These are phyloP conservation scores for Falco cherrug DNA, from an alignment of 2,797 vertebrate genomes.

Conservation along the genomic window DNA sequence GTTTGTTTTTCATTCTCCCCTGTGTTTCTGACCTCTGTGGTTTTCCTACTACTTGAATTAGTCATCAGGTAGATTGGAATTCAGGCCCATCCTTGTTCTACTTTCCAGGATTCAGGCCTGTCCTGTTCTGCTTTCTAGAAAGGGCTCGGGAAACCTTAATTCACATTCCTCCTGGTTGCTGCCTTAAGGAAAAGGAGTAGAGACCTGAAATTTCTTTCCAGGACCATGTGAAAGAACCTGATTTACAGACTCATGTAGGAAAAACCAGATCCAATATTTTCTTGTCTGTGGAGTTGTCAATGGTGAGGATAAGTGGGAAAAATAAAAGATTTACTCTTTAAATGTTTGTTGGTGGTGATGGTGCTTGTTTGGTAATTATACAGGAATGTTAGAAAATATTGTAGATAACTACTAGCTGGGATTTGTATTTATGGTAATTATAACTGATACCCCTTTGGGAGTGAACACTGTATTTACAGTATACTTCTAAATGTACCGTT, in stretches of 20 bases:
- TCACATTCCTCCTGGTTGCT: not conserved
- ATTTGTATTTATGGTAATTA: not conserved
- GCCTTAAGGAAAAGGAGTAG: not conserved
- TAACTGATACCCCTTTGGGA: not conserved
- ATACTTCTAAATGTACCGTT: not conserved
- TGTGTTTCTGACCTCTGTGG: not conserved
- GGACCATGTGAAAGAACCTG: not conserved
- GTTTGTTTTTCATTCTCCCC: not conserved
- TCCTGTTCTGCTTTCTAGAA: conserved; percentile 29
- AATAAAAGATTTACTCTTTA: not conserved
- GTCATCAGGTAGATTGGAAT: conserved; percentile 25
- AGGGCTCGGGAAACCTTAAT: not conserved
- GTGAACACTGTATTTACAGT: not conserved
- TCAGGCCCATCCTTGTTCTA: not conserved
- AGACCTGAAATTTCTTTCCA: not conserved
- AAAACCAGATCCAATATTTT: not conserved
- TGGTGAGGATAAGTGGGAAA: not conserved
- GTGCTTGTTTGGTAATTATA: not conserved
- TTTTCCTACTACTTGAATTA: conserved; percentile 35
- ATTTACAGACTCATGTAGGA: not conserved
- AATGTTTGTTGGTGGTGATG: not conserved
- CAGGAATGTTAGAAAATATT: not conserved
- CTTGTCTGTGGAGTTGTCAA: not conserved
- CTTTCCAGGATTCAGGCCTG: conserved; percentile 3
- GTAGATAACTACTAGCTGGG: not conserved